Base-by-base conservation (phyloP, 2,888 invertebrate species). In the Tiphia femorata region DNA sequence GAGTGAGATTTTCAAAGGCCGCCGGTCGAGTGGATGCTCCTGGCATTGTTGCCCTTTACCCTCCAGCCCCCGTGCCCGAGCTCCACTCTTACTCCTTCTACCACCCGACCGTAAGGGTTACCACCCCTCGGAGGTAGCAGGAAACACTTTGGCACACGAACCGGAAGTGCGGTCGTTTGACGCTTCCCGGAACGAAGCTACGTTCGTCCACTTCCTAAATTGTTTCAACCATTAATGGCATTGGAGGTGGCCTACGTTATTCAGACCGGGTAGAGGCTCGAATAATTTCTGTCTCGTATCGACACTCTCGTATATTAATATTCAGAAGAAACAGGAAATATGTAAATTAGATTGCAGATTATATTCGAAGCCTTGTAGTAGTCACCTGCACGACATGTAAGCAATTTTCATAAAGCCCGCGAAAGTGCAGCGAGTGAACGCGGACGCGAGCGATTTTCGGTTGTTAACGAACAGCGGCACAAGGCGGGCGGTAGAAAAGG, bases 21-120 rank as follows among this genome's bases (percentile, higher is more conserved):
- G 52, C 38, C 53, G 56, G 66, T 75, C 65, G 73, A 77, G 77
- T 75, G 75, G 70, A 70, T 72, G 73, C 76, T 75, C 68, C 69
- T 64, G 73, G 78, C 76, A 79, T 80, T 80, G 80, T 78, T 79
- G 77, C 76, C 75, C 75, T 76, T 75, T 73, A 73, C 75, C 75
- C 75, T 75, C 63, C 64, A n/a, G 33, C 33, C 33, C 33, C 33
- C 14, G 33, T n/a, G 46, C 48, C 17, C 21, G 20, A 8, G 23
- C 41, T 23, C 10, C 25, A 46, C 41, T 30, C 14, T 21, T 43
- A 25, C 43, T 17, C 43, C 29, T 20, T 3, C 38, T 12, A 8
- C 14, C n/a, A 17, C 14, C 10, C 17, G 17, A 19, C 38, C n/a
- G 38, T 17, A 38, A 17, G 38, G 38, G 27, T 27, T 29, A 20